Base-by-base conservation (phyloP, 2,888 invertebrate genomes). In the Strigamia transsilvanica region DNA sequence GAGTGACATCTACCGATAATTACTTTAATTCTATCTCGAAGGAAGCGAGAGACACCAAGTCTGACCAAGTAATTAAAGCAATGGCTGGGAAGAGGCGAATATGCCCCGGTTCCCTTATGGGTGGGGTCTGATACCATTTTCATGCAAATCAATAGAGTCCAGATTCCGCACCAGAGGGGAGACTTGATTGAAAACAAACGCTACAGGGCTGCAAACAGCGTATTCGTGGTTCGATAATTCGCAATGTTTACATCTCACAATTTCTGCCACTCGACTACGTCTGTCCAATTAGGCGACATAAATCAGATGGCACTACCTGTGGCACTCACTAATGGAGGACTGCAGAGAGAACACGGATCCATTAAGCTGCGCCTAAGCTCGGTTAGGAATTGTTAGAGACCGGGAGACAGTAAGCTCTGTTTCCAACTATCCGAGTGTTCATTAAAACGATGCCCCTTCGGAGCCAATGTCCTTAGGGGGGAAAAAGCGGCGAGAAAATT, bases 81-180 rank as follows among this genome's bases (percentile, higher is more conserved):
- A 51, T 18, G 51, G 15, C 51, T 51, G 51, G 51, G 51, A 51
- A 51, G 51, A 18, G 51, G 32, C 27, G 27, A 23, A 56, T 9
- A 15, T 46, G 46, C n/a, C n/a, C n/a, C 46, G 13, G 15, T 46
- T 46, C 46, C 46, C n/a, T 46, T 46, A 18, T 56, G 9, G 56
- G n/a, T 15, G 15, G 56, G 56, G 56, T n/a, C 9, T 18, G 78
- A 21, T 23, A 32, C 78, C 23, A 42, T 79, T 79, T 42, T 42
- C 79, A 79, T 79, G 79, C 79, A 79, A 79, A 79, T 79, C 79
- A 42, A 79, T 79, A 73, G 41, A 2, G 79, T 42, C 79, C 79
- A 79, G 79, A 79, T 79, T 79, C 79, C 79, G 32, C 23, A 73
- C 73, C 7, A 73, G 73, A 73, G 73, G 73, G 73, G 73, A 73